A percentile compares a stretch with the other conserved stretches of the same genome.
These are phyloP conservation scores for Trichosurus vulpecula DNA, from an alignment of 2,797 vertebrate species.

Conservation along the genomic window DNA sequence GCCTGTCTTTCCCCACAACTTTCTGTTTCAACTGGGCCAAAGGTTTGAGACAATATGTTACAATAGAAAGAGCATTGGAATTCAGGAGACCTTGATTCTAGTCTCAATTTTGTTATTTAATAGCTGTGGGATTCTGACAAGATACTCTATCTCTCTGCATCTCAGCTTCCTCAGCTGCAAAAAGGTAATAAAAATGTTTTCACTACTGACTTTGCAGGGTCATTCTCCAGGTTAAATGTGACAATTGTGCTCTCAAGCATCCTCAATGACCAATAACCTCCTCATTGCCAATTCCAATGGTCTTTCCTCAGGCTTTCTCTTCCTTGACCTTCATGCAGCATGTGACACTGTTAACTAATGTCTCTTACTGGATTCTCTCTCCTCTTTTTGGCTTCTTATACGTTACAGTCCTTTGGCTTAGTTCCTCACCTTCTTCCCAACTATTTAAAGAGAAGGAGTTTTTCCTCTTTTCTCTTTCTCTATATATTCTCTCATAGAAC, in stretches of 20 bases:
- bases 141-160: background rate
- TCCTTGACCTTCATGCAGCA: background rate
- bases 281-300: background rate
- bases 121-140: background rate
- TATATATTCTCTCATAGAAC: background rate
- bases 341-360: background rate
- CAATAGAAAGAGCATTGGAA: background rate
- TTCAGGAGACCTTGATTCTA: background rate
- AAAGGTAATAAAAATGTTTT: background rate
- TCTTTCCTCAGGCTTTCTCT: background rate
- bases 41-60: slow-evolving; percentile 23
- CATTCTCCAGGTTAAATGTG: background rate
- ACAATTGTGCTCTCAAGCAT: background rate
- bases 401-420: background rate
- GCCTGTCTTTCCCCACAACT: slow-evolving; percentile 40
- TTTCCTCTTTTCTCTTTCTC: background rate
- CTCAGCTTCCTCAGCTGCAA: background rate
- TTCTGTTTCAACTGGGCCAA: slow-evolving; percentile 34
- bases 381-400: background rate
- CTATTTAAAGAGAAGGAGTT: background rate
- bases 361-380: background rate
- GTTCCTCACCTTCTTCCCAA: background rate
- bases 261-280: background rate
- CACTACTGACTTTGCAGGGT: background rate
- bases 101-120: background rate